These are phyloP conservation scores for Heliconius sara DNA, from an alignment of 2,888 invertebrate genomes.

Conservation along the genomic window DNA sequence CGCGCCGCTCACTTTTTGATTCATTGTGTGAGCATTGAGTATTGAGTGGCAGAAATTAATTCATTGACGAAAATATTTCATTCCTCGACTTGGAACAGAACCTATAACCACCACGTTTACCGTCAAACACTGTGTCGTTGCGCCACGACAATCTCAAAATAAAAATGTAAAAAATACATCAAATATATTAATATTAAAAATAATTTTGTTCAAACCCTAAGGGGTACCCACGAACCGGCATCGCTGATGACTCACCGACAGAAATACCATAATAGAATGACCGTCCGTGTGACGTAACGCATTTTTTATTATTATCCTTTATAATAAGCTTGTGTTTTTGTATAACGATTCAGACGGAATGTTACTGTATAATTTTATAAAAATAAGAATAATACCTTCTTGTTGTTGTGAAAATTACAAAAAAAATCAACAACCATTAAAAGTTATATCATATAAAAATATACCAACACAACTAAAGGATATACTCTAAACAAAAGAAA, in stretches of 20 bases:
- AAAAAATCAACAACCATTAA: not conserved
- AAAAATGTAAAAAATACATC: not conserved
- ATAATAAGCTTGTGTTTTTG: constrained; percentile 14
- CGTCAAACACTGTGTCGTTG: not conserved
- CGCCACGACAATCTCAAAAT: not conserved
- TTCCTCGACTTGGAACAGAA: too few species aligned
- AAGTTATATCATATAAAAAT: not conserved
- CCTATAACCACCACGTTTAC: not conserved
- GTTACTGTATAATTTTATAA: not conserved
- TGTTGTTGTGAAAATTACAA: not conserved
- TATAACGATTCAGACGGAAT: not conserved
- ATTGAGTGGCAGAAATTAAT: too few species aligned
- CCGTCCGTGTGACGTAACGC: constrained; percentile 46
- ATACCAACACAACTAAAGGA: too few species aligned
- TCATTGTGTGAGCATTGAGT: too few species aligned
- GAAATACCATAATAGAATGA: constrained; percentile 55
- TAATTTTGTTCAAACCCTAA: constrained; percentile 41
- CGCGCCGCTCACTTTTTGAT: too few species aligned
- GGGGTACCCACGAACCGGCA: constrained; percentile 45
- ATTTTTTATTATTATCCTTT: constrained; percentile 44
- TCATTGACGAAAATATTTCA: too few species aligned
- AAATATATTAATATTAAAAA: constrained; percentile 17
- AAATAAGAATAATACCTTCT: not conserved
- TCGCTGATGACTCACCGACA: constrained; percentile 55
- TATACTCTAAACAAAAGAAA: too few species aligned